Percentiles rank a stretch among this genome's conserved stretches.
Evolutionary conservation across 2,888 invertebrate species (phyloP).

Genomic region (Brenthis daphne): DNA sequence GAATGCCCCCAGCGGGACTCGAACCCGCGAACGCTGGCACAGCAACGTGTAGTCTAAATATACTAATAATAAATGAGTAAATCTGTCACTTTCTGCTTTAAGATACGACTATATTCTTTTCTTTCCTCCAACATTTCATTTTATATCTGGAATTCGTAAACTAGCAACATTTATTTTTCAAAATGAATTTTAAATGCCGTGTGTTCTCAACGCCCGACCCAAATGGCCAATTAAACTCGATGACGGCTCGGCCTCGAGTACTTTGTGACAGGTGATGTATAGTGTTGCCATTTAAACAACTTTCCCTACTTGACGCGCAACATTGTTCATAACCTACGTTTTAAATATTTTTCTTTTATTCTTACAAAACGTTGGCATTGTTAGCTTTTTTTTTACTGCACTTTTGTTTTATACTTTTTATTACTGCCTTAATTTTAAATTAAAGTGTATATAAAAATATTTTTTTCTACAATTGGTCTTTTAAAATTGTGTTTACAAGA

Average conservation of each 20-base stretch:
- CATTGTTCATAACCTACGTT: constrained; percentile 15
- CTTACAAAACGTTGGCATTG: background rate
- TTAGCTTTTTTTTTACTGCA: background rate
- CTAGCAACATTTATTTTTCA: constrained; percentile 7
- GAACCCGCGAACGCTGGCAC: too few species aligned
- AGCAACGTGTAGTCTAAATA: too few species aligned
- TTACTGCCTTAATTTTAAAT: too few species aligned
- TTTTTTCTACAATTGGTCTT: too few species aligned
- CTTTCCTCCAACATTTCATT: background rate
- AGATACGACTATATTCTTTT: background rate
- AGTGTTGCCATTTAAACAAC: constrained; percentile 28
- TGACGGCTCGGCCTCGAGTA: constrained; percentile 25
- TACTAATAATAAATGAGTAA: too few species aligned
- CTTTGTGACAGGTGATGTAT: constrained; percentile 25
- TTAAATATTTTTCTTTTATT: constrained; percentile 7
- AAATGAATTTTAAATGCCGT: constrained; percentile 17
- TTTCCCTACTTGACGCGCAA: constrained; percentile 22
- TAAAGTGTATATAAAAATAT: too few species aligned
- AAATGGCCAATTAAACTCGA: constrained; percentile 30
- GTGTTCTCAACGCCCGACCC: constrained; percentile 18
- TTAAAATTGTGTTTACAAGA: too few species aligned
- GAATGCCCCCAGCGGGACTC: too few species aligned
- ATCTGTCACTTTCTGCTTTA: background rate
- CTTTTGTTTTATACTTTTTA: background rate
- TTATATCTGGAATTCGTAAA: background rate